Evolutionary conservation across 2,888 invertebrate species (phyloP), one percentile per base, ranked within the genome.

Genomic region (Mesochorus sp.): DNA sequence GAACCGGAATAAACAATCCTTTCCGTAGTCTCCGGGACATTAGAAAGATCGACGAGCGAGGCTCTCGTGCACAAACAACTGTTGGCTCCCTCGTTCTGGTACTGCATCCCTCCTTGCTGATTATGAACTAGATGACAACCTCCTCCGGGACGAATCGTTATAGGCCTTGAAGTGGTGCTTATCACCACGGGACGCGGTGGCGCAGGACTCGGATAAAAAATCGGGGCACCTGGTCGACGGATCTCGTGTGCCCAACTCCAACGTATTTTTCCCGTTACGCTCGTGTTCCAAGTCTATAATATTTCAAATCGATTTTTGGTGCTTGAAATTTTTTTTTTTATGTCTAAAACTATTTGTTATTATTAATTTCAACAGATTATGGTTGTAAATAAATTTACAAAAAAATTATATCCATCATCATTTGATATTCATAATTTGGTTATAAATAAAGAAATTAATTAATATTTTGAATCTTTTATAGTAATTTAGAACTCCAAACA

Each of bases 1-100:
- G 88, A 86, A 0, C 81, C 61, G 0, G 81, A 75, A 10, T 86
- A 81, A 26, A 81, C 82, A 10, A 88, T 84, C 0, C 77, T 81
- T 1, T 81, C 81, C 0, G 70, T 64, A 0, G 76, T 81, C 0
- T 49, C 59, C 0, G 88, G 87, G 24, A 88, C 44, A 2, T 42
- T n/a, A 1, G 34, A 24, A 0, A 88, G 31, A 28, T 85, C 84
- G 5, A 61, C 76, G 0, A 85, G 61, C 2, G 87, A 83, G 0
- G 79, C 81, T 24, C 85, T 80, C 3, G 75, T 66, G n/a, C 82
- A 85, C 6, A 81, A 53, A 47, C 85, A 87, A n/a, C 61, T 81
- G 34, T 83, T 42, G 55, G 49, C 42, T 42, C 10, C 37, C 6
- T 8, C 26, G 0, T 12, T 17, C 0, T 59, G 47, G 1, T 57